Evolutionary conservation across 2,797 vertebrate species (phyloP).

Genomic region (Hydrophis major): DNA sequence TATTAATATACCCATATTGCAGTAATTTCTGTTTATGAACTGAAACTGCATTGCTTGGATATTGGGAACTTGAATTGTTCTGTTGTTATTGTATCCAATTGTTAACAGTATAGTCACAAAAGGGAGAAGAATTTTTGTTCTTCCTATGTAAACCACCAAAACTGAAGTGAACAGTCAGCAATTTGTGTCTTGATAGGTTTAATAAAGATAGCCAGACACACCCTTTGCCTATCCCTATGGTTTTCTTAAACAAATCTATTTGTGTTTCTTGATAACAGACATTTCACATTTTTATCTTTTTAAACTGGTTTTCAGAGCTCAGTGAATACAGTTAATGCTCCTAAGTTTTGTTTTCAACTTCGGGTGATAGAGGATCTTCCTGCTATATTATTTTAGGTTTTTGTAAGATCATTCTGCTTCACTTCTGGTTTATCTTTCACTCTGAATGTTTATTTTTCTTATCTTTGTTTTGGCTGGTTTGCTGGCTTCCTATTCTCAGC

Average conservation of each 20-base stretch:
- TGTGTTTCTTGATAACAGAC: background rate
- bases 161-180: background rate
- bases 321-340: slow-evolving; percentile 37
- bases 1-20: slow-evolving; percentile 8
- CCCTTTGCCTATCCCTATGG: background rate
- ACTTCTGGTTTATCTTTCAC: slow-evolving; percentile 36
- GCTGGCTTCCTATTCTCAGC: background rate
- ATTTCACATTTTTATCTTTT: slow-evolving; percentile 29
- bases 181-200: background rate
- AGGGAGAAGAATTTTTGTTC: background rate
- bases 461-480: slow-evolving; percentile 23
- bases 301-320: slow-evolving; percentile 32
- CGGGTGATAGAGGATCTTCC: slow-evolving; percentile 30
- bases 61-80: slow-evolving; percentile 26
- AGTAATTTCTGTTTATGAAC: slow-evolving; percentile 32
- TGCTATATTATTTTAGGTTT: slow-evolving; percentile 47
- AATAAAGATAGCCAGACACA: slow-evolving; percentile 11
- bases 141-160: slow-evolving; percentile 11
- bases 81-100: background rate
- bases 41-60: slow-evolving; percentile 15
- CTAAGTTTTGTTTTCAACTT: slow-evolving; percentile 51
- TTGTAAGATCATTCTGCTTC: slow-evolving; percentile 38
- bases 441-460: slow-evolving; percentile 35
- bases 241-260: background rate
- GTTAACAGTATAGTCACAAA: slow-evolving; percentile 5